Percentiles rank a stretch among this genome's conserved stretches.
phyloP scores from a whole-genome alignment of 92 coral and sea anemone species.

The Phenganax stokvisi region DNA sequence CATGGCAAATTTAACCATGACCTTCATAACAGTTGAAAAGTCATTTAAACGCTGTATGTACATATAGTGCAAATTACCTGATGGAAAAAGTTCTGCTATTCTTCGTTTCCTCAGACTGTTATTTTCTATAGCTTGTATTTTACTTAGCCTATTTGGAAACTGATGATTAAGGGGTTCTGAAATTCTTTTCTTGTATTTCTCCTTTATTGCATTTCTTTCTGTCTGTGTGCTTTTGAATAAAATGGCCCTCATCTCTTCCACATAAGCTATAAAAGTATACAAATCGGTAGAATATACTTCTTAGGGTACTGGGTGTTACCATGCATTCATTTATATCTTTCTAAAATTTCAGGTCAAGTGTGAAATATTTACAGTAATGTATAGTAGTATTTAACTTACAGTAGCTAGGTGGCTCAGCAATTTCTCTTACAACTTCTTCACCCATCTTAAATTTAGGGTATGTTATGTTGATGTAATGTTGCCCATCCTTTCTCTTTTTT shows the following conservation, averaged over 20 bases:
- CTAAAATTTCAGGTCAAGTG: no score
- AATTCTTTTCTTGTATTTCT: constrained; percentile 39
- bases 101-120: constrained; percentile 42
- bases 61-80: constrained; percentile 22
- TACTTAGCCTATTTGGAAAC: constrained; percentile 38
- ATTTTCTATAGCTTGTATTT: background rate
- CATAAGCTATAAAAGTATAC: no score
- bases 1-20: background rate
- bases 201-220: constrained; percentile 9
- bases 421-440: background rate
- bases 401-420: background rate
- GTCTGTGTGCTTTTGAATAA: no score
- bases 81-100: constrained; percentile 40
- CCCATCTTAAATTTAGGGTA: background rate
- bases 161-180: constrained; percentile 51
- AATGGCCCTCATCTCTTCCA: no score
- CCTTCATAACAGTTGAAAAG: background rate
- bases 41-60: background rate
- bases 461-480: background rate
- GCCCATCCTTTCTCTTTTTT: background rate
- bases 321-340: no score
- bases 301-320: no score
- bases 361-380: no score
- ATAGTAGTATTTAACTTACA: no score
- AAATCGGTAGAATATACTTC: no score